Evolutionary conservation across 1,140 invertebrate species (phyloP).

Genomic region (Frieseomelitta varia): DNA sequence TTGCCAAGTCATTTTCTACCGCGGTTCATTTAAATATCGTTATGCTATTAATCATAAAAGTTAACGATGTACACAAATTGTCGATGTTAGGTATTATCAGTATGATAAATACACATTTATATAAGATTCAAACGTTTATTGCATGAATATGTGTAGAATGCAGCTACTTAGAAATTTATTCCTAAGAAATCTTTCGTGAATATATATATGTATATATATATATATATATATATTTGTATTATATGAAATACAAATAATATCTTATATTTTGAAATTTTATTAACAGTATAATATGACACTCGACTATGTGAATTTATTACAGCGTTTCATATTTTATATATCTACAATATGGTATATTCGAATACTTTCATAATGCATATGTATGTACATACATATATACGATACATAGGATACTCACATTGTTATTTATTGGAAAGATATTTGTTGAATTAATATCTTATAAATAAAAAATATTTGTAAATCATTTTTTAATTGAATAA

Average conservation of each 20-base stretch:
- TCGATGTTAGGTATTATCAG: not conserved
- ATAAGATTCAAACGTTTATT: not conserved
- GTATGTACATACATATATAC: not conserved
- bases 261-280: not conserved
- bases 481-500: not conserved
- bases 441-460: not conserved
- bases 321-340: too few relatives aligned
- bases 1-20: constrained; percentile 13
- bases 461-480: not conserved
- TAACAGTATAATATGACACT: not conserved
- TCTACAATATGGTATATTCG: too few relatives aligned
- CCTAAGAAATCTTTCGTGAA: too few relatives aligned
- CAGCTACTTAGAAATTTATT: not conserved
- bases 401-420: not conserved
- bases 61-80: not conserved
- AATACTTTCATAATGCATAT: too few relatives aligned
- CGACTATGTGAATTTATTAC: not conserved
- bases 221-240: too few relatives aligned
- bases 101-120: not conserved
- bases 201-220: too few relatives aligned
- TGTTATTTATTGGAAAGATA: not conserved
- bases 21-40: constrained; percentile 26
- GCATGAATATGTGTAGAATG: not conserved
- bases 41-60: constrained; percentile 3
- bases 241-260: too few relatives aligned